Conservation (phyloP, 2,113 vertebrate genomes). For the Antennarius striatus region DNA sequence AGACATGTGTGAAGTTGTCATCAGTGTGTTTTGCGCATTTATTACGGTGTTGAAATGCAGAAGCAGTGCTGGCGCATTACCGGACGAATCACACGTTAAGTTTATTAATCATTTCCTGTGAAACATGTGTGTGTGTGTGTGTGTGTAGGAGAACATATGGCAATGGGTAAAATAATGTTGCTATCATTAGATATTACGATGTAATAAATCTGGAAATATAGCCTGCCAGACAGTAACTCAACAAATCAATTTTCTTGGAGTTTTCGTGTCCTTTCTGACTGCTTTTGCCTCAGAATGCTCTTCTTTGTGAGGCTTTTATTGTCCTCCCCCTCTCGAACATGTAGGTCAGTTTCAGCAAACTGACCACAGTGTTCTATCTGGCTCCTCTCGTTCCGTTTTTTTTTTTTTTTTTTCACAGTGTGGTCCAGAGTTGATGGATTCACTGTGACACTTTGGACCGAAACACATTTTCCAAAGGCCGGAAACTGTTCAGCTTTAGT, state of each 20-base stretch:
- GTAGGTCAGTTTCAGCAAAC: slow-evolving; percentile 44
- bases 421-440: slow-evolving; percentile 53
- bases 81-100: background rate
- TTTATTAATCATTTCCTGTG: slow-evolving; percentile 7
- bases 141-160: background rate
- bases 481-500: slow-evolving; percentile 33
- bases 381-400: slow-evolving; percentile 33
- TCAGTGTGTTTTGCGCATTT: slow-evolving; percentile 5
- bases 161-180: background rate
- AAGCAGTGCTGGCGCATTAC: background rate
- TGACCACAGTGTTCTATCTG: slow-evolving; percentile 49
- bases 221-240: no score
- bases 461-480: slow-evolving; percentile 48
- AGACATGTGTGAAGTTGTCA: background rate
- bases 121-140: slow-evolving; percentile 7
- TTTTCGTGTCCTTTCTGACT: no score
- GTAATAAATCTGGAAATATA: background rate
- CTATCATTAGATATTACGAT: background rate
- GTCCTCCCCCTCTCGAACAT: slow-evolving; percentile 1
- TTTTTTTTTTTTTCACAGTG: slow-evolving; percentile 23
- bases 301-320: background rate
- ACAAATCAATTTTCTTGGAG: background rate
- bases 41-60: slow-evolving; percentile 1
- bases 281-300: background rate
- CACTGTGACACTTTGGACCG: slow-evolving; percentile 49